Percentiles rank a stretch among this genome's conserved stretches.
These are phyloP conservation scores for Pissodes strobi DNA, from an alignment of 1,140 invertebrate genomes.

Conservation along the genomic window DNA sequence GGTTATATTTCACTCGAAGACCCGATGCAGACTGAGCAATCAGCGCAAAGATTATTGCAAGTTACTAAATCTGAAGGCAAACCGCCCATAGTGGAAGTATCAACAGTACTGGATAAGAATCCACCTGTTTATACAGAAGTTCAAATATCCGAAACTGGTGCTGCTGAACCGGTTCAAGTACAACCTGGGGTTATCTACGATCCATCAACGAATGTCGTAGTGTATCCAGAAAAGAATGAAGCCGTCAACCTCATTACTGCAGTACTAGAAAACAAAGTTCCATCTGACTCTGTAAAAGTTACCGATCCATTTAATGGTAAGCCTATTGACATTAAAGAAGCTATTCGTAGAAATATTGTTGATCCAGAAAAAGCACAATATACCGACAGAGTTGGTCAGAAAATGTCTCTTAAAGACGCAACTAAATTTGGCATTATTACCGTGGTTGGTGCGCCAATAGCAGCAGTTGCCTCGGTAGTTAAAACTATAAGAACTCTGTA, in stretches of 20 bases:
- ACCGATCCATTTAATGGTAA: constrained; percentile 74
- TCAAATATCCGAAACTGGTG: constrained; percentile 58
- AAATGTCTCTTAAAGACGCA: constrained; percentile 74
- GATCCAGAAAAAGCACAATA: constrained; percentile 75
- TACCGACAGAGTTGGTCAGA: constrained; percentile 66
- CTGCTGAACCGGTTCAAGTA: constrained; percentile 70
- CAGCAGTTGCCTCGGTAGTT: constrained; percentile 63
- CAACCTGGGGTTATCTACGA: constrained; percentile 74
- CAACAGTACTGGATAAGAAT: constrained; percentile 57
- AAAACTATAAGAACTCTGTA: constrained; percentile 64
- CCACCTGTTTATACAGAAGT: constrained; percentile 57
- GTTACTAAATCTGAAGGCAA: constrained; percentile 66
- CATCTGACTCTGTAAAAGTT: constrained; percentile 71
- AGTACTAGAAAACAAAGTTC: constrained; percentile 68
- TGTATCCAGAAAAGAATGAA: constrained; percentile 71
- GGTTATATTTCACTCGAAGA: constrained; percentile 68
- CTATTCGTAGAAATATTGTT: constrained; percentile 74
- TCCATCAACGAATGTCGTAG: constrained; percentile 71
- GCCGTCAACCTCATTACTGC: constrained; percentile 72
- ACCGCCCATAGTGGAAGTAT: constrained; percentile 70
- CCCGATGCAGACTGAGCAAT: constrained; percentile 54
- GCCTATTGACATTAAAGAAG: constrained; percentile 74
- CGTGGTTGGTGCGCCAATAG: constrained; percentile 71
- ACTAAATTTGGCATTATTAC: constrained; percentile 73
- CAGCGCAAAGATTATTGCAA: constrained; percentile 63